These are phyloP conservation scores for Candoia aspera DNA, from an alignment of 2,113 vertebrate species.

Conservation along the genomic window DNA sequence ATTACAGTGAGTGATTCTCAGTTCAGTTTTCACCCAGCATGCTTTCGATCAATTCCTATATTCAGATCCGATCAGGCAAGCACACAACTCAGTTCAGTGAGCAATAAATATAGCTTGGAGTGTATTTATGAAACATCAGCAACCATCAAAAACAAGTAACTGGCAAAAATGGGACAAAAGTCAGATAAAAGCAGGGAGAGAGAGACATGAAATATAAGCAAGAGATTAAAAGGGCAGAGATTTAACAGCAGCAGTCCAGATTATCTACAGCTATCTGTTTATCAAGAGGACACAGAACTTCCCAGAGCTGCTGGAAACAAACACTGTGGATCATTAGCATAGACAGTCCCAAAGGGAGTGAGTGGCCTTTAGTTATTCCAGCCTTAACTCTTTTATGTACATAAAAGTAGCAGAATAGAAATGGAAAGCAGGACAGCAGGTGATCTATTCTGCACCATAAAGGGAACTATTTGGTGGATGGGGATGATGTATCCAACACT, in stretches of 20 bases:
- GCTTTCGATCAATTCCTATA: neutral
- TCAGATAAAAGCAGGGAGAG: neutral
- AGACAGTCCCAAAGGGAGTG: neutral
- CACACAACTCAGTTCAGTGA: neutral
- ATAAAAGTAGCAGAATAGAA: neutral
- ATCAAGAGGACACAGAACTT: neutral
- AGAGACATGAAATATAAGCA: neutral
- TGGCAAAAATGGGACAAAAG: neutral
- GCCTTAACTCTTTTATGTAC: neutral
- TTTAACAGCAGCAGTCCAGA: neutral
- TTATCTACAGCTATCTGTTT: neutral
- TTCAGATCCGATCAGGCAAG: neutral
- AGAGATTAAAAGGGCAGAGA: neutral
- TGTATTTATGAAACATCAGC: neutral
- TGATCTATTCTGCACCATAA: neutral
- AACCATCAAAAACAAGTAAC: neutral
- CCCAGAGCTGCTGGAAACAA: neutral
- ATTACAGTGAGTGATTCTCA: neutral
- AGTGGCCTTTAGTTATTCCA: neutral
- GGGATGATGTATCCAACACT: neutral
- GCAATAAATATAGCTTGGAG: neutral
- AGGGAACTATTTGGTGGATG: neutral
- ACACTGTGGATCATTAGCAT: neutral
- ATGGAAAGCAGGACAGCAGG: neutral
- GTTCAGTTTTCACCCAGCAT: neutral